Evolutionary conservation across 2,797 vertebrate species (phyloP).

Genomic region (Hydrolagus colliei): DNA sequence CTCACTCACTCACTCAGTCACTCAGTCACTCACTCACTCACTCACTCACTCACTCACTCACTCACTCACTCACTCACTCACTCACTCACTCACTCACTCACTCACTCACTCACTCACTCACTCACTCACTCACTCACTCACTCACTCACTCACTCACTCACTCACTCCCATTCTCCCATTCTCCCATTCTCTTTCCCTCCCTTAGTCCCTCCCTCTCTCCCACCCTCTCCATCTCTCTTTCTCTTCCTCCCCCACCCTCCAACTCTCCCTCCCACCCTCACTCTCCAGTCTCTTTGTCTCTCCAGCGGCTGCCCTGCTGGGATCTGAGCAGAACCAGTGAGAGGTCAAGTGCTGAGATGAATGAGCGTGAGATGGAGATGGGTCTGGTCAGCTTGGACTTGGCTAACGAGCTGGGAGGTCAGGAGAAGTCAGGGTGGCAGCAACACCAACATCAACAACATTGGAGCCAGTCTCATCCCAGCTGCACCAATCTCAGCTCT

Average conservation of each 20-base stretch:
- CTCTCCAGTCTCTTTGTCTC: slow-evolving; percentile 9
- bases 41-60: too few relatives aligned
- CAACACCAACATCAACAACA: slow-evolving; percentile 67
- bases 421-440: slow-evolving; percentile 64
- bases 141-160: too few relatives aligned
- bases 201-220: neutral
- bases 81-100: neutral
- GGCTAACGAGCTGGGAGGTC: slow-evolving; percentile 72
- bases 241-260: neutral
- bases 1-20: slow-evolving; percentile 32
- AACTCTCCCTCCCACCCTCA: slow-evolving; percentile 39
- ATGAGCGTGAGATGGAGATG: slow-evolving; percentile 78
- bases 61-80: neutral
- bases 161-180: too few relatives aligned
- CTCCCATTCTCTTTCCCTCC: neutral
- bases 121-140: neutral
- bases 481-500: slow-evolving; percentile 73
- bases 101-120: slow-evolving; percentile 36
- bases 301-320: slow-evolving; percentile 37
- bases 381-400: slow-evolving; percentile 87
- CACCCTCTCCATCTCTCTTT: neutral
- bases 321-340: slow-evolving; percentile 41
- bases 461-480: slow-evolving; percentile 59
- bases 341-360: slow-evolving; percentile 47
- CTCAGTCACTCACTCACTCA: neutral